Conservation (phyloP, 2,888 invertebrate genomes). For the Parnassius apollo region DNA sequence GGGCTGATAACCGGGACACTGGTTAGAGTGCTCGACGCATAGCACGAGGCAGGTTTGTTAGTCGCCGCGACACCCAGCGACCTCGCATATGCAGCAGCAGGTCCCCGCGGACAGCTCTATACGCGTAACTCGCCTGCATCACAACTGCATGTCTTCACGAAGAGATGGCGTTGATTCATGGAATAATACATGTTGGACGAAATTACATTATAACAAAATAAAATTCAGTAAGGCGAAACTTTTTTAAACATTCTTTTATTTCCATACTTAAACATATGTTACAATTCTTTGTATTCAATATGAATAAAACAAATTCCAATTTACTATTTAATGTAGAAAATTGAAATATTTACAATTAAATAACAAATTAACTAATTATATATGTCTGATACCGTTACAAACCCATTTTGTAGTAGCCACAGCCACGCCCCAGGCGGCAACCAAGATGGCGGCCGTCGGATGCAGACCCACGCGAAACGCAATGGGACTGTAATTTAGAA, state of each 20-base stretch:
- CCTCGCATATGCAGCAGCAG: slow-evolving; percentile 37
- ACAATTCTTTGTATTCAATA: slow-evolving; percentile 76
- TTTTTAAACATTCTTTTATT: slow-evolving; percentile 62
- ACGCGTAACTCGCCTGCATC: slow-evolving; percentile 54
- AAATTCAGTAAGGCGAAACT: slow-evolving; percentile 54
- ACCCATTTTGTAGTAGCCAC: slow-evolving; percentile 83
- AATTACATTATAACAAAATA: slow-evolving; percentile 59
- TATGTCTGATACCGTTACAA: slow-evolving; percentile 80
- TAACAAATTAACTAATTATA: slow-evolving; percentile 46
- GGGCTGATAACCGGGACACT: slow-evolving; percentile 75
- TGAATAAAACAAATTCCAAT: slow-evolving; percentile 76
- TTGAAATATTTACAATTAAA: slow-evolving; percentile 63
- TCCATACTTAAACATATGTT: slow-evolving; percentile 79
- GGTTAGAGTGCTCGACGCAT: slow-evolving; percentile 50
- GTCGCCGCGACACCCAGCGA: slow-evolving; percentile 43
- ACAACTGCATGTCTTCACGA: slow-evolving; percentile 57
- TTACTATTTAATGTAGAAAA: slow-evolving; percentile 62
- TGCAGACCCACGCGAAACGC: slow-evolving; percentile 81
- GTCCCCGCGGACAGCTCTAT: slow-evolving; percentile 39
- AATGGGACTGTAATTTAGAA: slow-evolving; percentile 81
- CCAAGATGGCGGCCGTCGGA: slow-evolving; percentile 82
- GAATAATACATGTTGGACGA: slow-evolving; percentile 78
- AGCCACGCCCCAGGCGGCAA: slow-evolving; percentile 76
- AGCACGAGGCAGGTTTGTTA: slow-evolving; percentile 45
- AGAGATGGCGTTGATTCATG: slow-evolving; percentile 73